Evolutionary conservation across 2,113 vertebrate species (phyloP), one percentile per base, ranked within the genome.

Genomic region (Myanophis thanlyinensis): DNA sequence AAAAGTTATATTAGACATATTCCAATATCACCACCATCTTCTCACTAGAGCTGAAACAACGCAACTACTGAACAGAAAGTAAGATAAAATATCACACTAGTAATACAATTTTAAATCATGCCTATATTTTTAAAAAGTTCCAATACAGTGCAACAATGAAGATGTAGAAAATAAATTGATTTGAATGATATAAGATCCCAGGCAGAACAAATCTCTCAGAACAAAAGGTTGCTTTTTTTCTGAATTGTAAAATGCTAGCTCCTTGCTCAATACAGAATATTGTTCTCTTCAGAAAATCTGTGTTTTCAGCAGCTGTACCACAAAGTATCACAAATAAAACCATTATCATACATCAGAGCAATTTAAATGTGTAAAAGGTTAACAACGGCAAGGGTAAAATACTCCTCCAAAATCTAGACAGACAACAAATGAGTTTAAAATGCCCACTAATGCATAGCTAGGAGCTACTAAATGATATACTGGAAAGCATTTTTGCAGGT

Each of bases 401-500:
- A 87, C 52, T 86, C 91, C 87, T 51, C 88, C 93, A 54, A 95
- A 89, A 92, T 89, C 92, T 94, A 95, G 1, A 95, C 52, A 95
- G 59, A 95, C 5, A 0, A 95, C 62, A 93, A 93, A 54, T 44
- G 53, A 92, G 93, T 86, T 52, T 93, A 93, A 92, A 97, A 97
- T 97, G 97, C 96, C 97, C 97, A 96, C 89, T 94, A 97, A 97
- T 96, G 93, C 93, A 97, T 88, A 96, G 96, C 92, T 94, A 94
- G 94, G 96, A 97, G 96, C 96, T 96, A 94, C 56, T 91, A 95
- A 96, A 96, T 93, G 91, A 96, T 98, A 97, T 93, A 97, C 96
- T 97, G 97, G 97, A 97, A 98, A 96, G 95, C 97, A 96, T 92
- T 95, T 95, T 23, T 94, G 95, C 96, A 93, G 95, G 94, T 96